These are phyloP conservation scores for Aricia artaxerxes DNA, from an alignment of 2,888 invertebrate species.

Conservation along the genomic window DNA sequence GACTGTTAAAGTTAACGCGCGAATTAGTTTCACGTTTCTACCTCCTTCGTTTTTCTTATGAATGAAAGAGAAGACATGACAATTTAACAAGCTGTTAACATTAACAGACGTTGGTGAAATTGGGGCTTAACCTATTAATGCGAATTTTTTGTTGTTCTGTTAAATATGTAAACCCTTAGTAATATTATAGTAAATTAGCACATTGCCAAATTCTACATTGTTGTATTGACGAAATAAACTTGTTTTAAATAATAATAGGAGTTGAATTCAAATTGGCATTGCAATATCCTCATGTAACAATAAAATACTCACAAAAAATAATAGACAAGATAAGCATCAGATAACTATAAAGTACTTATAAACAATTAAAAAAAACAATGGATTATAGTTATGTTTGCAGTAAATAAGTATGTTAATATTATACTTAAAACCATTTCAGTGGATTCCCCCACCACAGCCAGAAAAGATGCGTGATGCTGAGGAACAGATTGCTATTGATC, in stretches of 20 bases:
- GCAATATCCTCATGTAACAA: neutral
- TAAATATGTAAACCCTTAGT: neutral
- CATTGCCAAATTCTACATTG: neutral
- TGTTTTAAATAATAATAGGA: neutral
- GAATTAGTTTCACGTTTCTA: too few species aligned
- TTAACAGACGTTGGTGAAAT: too few species aligned
- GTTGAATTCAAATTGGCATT: neutral
- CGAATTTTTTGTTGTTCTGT: too few species aligned
- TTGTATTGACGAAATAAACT: neutral
- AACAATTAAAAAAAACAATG: neutral
- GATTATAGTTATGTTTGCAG: neutral
- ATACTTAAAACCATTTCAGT: conserved; percentile 71
- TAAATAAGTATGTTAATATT: neutral
- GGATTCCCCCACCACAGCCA: conserved; percentile 89
- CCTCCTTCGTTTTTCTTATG: too few species aligned
- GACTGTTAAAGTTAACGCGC: too few species aligned
- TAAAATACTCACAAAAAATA: neutral
- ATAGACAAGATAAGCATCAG: neutral
- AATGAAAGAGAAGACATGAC: too few species aligned
- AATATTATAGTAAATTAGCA: too few species aligned
- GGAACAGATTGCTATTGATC: conserved; percentile 95
- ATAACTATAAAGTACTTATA: neutral
- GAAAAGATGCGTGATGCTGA: conserved; percentile 89
- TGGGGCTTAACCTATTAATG: too few species aligned
- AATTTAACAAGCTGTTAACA: too few species aligned